Conservation (phyloP, 2,113 vertebrate genomes). For the Hystrix cristata region DNA sequence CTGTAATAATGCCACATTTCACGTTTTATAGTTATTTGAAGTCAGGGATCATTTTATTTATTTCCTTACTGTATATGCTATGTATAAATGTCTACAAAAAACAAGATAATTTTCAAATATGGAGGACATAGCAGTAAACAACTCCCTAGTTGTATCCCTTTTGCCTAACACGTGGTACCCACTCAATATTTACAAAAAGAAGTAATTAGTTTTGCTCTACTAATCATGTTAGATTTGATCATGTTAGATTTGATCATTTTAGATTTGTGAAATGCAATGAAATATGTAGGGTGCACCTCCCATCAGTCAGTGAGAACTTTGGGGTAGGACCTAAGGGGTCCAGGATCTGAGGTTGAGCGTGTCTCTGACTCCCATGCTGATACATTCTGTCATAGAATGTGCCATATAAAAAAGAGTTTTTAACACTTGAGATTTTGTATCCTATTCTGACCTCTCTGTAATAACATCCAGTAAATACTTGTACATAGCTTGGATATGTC, state of each 20-base stretch:
- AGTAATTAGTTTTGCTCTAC: background rate
- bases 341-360: background rate
- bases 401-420: background rate
- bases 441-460: background rate
- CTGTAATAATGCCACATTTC: background rate
- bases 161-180: background rate
- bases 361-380: background rate
- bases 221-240: background rate
- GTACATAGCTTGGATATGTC: background rate
- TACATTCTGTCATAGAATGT: background rate
- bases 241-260: background rate
- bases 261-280: background rate
- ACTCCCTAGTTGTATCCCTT: background rate
- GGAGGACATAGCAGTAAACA: background rate
- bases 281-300: background rate
- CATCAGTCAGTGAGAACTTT: background rate
- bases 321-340: background rate
- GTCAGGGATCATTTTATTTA: background rate
- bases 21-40: constrained; percentile 24
- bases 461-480: background rate
- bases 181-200: background rate
- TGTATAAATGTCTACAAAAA: background rate
- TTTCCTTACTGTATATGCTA: background rate
- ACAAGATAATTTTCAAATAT: background rate
- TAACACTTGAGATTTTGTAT: background rate